Conservation (phyloP, 2,113 vertebrate genomes). For the Eublepharis macularius region DNA sequence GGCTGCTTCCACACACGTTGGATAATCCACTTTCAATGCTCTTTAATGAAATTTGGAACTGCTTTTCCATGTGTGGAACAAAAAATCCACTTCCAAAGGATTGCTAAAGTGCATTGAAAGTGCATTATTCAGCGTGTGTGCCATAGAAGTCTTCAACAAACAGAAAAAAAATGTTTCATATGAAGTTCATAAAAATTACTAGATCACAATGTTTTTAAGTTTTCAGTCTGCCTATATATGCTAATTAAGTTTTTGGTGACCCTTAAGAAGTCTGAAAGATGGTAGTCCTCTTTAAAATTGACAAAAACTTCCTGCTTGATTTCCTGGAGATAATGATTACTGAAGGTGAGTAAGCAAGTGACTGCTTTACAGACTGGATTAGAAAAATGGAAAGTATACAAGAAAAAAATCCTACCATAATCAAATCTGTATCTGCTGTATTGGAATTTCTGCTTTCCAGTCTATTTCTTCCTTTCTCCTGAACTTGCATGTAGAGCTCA, state of each 20-base stretch:
- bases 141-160: not conserved
- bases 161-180: not conserved
- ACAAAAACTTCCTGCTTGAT: not conserved
- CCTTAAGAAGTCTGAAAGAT: not conserved
- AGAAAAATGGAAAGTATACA: not conserved
- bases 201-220: not conserved
- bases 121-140: no score
- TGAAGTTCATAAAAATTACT: not conserved
- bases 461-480: not conserved
- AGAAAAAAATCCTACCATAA: not conserved
- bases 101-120: no score
- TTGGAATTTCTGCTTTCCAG: not conserved
- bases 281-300: no score
- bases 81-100: no score
- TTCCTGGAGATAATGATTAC: not conserved
- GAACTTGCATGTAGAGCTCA: not conserved
- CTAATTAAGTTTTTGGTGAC: not conserved
- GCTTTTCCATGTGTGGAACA: no score
- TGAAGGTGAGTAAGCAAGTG: not conserved
- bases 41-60: no score
- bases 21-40: no score
- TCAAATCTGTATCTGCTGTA: not conserved
- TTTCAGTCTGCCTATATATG: not conserved
- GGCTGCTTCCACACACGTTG: no score
- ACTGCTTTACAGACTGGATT: not conserved